Conservation (phyloP, 2,797 vertebrate species). For the Phrynocephalus forsythii region DNA sequence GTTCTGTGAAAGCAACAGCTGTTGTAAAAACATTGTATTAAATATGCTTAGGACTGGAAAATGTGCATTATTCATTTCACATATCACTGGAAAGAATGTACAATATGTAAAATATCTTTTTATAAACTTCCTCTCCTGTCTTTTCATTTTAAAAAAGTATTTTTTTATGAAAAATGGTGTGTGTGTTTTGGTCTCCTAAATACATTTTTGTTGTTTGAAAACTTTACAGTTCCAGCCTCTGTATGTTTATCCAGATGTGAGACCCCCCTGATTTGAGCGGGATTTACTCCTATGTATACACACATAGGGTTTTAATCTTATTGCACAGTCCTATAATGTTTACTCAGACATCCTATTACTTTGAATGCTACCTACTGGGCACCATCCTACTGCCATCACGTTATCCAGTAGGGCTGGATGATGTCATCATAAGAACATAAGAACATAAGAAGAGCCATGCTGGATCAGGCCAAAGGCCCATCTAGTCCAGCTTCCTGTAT, state of each 20-base stretch:
- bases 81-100: slow-evolving; percentile 56
- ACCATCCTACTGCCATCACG: too few species aligned
- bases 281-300: background rate
- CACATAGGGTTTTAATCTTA: background rate
- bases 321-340: background rate
- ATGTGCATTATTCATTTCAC: slow-evolving; percentile 52
- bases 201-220: slow-evolving; percentile 16
- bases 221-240: background rate
- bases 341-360: background rate
- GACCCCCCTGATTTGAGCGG: background rate
- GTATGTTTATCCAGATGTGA: background rate
- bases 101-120: slow-evolving; percentile 37
- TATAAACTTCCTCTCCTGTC: background rate
- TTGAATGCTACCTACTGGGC: background rate
- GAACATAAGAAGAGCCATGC: too few species aligned
- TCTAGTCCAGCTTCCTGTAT: too few species aligned
- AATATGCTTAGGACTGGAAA: slow-evolving; percentile 78
- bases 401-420: too few species aligned
- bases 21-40: slow-evolving; percentile 86
- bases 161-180: slow-evolving; percentile 46
- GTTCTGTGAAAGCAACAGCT: slow-evolving; percentile 94
- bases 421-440: too few species aligned
- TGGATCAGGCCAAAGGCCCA: too few species aligned
- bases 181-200: slow-evolving; percentile 46
- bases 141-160: background rate